Percentiles rank a stretch among this genome's conserved stretches.
Conservation (phyloP, 1,140 invertebrate genomes). For the Cydia pomonella region DNA sequence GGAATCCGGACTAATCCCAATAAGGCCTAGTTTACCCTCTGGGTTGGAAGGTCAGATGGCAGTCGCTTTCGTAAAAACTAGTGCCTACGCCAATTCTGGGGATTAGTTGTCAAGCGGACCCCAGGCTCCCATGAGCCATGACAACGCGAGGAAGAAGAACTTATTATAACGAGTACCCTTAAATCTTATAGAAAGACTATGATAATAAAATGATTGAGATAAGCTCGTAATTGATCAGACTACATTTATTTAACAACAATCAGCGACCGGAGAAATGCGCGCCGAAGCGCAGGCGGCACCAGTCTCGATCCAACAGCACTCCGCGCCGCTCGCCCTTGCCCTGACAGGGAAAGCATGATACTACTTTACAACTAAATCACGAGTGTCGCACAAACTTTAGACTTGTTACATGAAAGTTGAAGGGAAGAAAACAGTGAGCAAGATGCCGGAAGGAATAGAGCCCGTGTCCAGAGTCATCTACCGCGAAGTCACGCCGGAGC, state of each 20-base stretch:
- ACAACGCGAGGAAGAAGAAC: too few species aligned
- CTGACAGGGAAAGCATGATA: background rate
- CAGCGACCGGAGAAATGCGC: background rate
- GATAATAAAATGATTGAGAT: background rate
- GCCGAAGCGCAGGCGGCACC: background rate
- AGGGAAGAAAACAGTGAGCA: slow-evolving; percentile 34
- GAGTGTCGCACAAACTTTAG: background rate
- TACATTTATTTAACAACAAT: slow-evolving; percentile 14
- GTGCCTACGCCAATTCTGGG: too few species aligned
- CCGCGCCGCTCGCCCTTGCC: background rate
- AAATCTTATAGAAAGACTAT: background rate
- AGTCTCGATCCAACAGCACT: background rate
- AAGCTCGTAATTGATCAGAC: background rate
- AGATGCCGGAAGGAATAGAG: slow-evolving; percentile 63
- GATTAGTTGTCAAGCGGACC: too few species aligned
- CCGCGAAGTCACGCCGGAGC: slow-evolving; percentile 61
- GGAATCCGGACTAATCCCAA: too few species aligned
- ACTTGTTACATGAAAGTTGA: background rate
- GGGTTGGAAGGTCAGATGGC: too few species aligned
- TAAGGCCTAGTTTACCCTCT: too few species aligned
- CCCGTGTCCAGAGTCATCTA: slow-evolving; percentile 53
- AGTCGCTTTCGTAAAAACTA: too few species aligned
- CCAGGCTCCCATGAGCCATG: too few species aligned
- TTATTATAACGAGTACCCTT: background rate
- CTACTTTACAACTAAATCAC: background rate